Evolutionary conservation across 1,140 invertebrate species (phyloP).

Genomic region (Octopus bimaculoides): DNA sequence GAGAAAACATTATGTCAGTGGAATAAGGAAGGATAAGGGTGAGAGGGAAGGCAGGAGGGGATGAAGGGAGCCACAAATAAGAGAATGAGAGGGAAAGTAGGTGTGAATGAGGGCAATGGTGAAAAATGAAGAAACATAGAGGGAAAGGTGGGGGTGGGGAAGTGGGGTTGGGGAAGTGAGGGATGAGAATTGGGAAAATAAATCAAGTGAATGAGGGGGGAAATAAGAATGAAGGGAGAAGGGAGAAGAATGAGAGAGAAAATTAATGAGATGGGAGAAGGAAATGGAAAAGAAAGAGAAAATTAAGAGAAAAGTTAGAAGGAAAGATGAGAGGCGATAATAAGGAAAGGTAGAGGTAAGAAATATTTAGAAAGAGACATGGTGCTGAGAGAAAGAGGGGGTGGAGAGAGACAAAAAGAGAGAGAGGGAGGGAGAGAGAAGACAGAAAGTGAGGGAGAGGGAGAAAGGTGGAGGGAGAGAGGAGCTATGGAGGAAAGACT

Average conservation of each 20-base stretch:
- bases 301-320: background rate
- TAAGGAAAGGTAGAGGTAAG: background rate
- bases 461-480: conserved; percentile 12
- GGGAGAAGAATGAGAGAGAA: background rate
- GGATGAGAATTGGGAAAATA: too few relatives aligned
- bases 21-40: too few relatives aligned
- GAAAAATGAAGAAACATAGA: too few relatives aligned
- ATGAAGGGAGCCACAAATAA: too few relatives aligned
- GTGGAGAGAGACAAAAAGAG: conserved; percentile 6
- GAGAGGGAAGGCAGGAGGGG: too few relatives aligned
- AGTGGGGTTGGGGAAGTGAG: too few relatives aligned
- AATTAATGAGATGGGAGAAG: background rate
- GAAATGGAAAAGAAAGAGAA: background rate
- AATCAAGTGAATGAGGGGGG: background rate
- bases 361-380: background rate
- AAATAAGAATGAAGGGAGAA: background rate
- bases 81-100: too few relatives aligned
- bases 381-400: background rate
- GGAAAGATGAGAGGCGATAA: background rate
- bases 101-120: too few relatives aligned
- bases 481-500: background rate
- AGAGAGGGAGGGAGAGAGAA: background rate
- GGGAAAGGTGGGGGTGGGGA: too few relatives aligned
- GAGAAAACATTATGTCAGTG: too few relatives aligned
- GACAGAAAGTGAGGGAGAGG: conserved; percentile 16